A percentile compares a stretch with the other conserved stretches of the same genome.
These are phyloP conservation scores for Terrapene triunguis DNA, from an alignment of 2,113 vertebrate genomes.

Conservation along the genomic window DNA sequence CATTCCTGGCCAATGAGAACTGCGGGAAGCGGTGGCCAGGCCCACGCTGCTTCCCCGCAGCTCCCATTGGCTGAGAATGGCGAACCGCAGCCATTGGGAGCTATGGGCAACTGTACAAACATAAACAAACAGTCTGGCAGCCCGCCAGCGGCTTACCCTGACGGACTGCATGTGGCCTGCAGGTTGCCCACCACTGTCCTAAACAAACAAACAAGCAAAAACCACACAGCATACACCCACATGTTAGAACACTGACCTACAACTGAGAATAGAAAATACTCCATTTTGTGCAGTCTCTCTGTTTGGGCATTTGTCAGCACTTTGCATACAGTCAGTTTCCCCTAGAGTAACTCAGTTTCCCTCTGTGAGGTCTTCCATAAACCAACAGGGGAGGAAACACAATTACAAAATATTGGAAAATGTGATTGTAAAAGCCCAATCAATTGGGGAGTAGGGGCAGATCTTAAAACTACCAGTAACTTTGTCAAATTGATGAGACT, in stretches of 20 bases:
- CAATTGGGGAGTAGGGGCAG: background rate
- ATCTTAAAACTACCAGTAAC: background rate
- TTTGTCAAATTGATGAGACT: background rate
- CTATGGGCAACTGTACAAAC: no score
- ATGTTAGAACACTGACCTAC: background rate
- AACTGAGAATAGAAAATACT: rapidly evolving
- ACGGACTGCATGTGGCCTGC: no score
- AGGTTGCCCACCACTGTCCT: no score
- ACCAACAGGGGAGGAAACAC: background rate
- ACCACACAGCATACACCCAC: background rate
- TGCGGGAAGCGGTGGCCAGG: no score
- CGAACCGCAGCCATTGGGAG: no score
- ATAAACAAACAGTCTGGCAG: no score
- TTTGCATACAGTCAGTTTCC: constrained; percentile 31
- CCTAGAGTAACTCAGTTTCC: background rate
- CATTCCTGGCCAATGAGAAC: no score
- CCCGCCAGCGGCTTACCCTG: no score
- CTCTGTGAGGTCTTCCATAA: background rate
- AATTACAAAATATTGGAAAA: background rate
- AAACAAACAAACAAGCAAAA: background rate
- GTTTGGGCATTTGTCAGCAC: constrained; percentile 1
- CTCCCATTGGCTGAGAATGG: no score
- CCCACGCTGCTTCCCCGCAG: no score
- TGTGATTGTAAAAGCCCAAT: rapidly evolving
- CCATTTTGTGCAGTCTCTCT: background rate